Evolutionary conservation across 2,113 vertebrate genomes (phyloP).

Genomic region (Fulmarus glacialis): DNA sequence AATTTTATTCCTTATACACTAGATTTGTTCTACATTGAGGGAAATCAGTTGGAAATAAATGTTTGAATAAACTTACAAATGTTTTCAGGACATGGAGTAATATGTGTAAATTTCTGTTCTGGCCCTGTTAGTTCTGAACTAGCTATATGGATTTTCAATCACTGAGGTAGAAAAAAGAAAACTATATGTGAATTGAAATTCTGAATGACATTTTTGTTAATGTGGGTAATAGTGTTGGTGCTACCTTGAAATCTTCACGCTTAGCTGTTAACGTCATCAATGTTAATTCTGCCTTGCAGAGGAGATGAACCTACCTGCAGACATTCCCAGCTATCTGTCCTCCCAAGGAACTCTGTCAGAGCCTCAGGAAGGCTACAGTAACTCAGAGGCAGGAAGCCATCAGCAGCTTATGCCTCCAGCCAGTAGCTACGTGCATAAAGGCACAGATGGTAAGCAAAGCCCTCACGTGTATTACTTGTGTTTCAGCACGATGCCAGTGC

Average conservation of each 20-base stretch:
- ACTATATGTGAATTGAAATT: not conserved
- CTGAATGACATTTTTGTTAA: not conserved
- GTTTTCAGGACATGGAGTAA: not conserved
- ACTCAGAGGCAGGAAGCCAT: constrained; percentile 94
- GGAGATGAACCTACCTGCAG: constrained; percentile 93
- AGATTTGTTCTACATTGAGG: not conserved
- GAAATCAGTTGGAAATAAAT: not conserved
- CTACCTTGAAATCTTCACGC: not conserved
- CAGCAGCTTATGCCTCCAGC: constrained; percentile 96
- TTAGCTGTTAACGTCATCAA: not conserved
- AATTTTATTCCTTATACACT: not conserved
- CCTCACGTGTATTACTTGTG: not conserved
- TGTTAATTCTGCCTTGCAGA: constrained; percentile 76
- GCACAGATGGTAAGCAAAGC: constrained; percentile 81
- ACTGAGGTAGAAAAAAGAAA: not conserved
- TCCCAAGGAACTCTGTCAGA: constrained; percentile 96
- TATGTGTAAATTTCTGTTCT: not conserved
- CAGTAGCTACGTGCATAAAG: constrained; percentile 85
- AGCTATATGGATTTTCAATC: not conserved
- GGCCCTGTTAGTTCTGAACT: not conserved
- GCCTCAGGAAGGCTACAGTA: constrained; percentile 95
- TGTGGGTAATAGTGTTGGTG: not conserved
- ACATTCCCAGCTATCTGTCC: constrained; percentile 97
- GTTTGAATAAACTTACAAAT: not conserved
- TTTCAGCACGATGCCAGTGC: not conserved